Percentiles rank a stretch among this genome's conserved stretches.
phyloP scores from a whole-genome alignment of 2,113 vertebrate genomes.

The Channa maculata region DNA sequence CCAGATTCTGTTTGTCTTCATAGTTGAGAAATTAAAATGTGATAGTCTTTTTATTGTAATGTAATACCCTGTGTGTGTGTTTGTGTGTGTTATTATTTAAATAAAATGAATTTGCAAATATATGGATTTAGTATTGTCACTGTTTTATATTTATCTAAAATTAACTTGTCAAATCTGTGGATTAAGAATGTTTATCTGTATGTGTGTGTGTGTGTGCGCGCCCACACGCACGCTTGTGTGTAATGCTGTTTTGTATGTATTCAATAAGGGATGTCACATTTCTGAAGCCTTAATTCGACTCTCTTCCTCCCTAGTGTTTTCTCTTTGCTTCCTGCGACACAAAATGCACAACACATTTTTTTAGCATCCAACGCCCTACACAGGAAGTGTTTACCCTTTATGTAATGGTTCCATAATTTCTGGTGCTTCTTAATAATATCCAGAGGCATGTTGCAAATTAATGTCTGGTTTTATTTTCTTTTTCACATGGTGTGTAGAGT shows the following conservation, averaged over 20 bases:
- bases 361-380: too few species aligned
- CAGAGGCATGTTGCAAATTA: slow-evolving; percentile 9
- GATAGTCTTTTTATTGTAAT: too few species aligned
- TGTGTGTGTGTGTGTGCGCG: background rate
- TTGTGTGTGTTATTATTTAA: too few species aligned
- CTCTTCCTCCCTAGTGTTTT: slow-evolving; percentile 16
- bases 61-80: too few species aligned
- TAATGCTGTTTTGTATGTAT: slow-evolving; percentile 2
- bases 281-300: slow-evolving; percentile 32
- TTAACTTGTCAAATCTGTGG: too few species aligned
- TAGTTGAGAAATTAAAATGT: too few species aligned
- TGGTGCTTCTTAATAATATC: slow-evolving; percentile 18
- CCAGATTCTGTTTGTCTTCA: background rate
- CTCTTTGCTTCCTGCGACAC: slow-evolving; percentile 3
- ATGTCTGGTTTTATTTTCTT: slow-evolving; percentile 10
- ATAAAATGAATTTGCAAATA: too few species aligned
- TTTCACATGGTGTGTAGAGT: background rate
- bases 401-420: slow-evolving; percentile 28
- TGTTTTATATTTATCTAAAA: too few species aligned
- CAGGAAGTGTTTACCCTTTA: slow-evolving; percentile 14
- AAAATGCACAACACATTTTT: background rate
- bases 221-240: background rate
- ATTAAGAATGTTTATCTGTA: too few species aligned
- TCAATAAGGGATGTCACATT: slow-evolving; percentile 14
- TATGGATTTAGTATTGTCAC: too few species aligned